These are phyloP conservation scores for Vollenhovia emeryi DNA, from an alignment of 1,140 invertebrate species.

Conservation along the genomic window DNA sequence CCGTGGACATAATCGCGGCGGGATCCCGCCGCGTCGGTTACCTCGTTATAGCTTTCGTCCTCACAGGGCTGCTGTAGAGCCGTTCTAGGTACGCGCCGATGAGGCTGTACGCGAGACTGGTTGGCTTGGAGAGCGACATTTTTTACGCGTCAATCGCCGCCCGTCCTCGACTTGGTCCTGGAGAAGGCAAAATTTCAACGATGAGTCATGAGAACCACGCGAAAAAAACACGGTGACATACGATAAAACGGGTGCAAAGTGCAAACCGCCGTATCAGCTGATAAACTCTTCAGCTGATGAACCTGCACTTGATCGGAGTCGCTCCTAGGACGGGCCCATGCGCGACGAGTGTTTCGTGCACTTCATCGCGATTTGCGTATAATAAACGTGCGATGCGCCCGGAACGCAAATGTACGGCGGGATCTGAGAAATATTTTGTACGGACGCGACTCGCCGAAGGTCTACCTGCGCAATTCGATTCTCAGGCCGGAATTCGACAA, in stretches of 20 bases:
- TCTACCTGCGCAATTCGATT: not conserved
- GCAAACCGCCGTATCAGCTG: not conserved
- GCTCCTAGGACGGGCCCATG: not conserved
- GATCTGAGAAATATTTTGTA: not conserved
- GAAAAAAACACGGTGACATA: not conserved
- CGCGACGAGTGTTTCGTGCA: not conserved
- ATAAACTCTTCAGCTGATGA: not conserved
- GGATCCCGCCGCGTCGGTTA: conserved; percentile 79
- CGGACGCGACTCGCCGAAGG: not conserved
- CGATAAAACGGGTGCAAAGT: conserved; percentile 19
- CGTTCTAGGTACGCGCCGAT: conserved; percentile 89
- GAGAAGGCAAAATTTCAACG: not conserved
- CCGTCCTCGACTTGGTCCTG: not conserved
- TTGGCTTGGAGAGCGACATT: conserved; percentile 90
- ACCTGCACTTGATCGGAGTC: too few species aligned
- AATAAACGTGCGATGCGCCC: not conserved
- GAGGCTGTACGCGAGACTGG: conserved; percentile 86
- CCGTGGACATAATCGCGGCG: not conserved
- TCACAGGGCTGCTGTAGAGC: conserved; percentile 89
- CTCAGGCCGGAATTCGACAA: not conserved
- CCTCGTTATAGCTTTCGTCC: conserved; percentile 91
- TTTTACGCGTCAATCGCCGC: not conserved
- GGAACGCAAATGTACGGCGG: not conserved
- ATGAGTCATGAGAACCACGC: too few species aligned
- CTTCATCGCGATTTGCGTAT: not conserved